A percentile compares a stretch with the other conserved stretches of the same genome.
These are phyloP conservation scores for Plectus sambesii DNA, from an alignment of 1,140 invertebrate genomes.

Conservation along the genomic window DNA sequence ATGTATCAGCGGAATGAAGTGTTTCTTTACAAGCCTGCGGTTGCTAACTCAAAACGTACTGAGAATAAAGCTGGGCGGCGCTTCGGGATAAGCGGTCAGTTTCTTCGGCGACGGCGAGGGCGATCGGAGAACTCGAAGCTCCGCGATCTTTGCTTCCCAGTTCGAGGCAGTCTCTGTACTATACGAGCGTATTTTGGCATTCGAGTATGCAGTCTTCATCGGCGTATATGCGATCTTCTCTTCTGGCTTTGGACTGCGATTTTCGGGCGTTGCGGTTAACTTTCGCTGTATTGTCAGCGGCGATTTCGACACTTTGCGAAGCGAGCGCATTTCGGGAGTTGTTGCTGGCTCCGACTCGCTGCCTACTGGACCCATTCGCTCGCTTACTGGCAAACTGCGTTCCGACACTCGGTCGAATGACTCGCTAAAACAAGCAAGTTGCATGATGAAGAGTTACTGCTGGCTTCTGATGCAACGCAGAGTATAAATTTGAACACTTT, in stretches of 20 bases:
- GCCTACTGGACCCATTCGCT: too few relatives aligned
- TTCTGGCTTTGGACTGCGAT: slow-evolving; percentile 8
- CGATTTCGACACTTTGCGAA: too few relatives aligned
- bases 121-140: slow-evolving; percentile 27
- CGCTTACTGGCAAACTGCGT: too few relatives aligned
- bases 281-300: too few relatives aligned
- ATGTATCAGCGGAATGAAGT: slow-evolving; percentile 62
- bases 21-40: slow-evolving; percentile 19
- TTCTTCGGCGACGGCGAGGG: slow-evolving; percentile 34
- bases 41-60: slow-evolving; percentile 20
- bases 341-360: too few relatives aligned
- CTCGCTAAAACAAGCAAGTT: too few relatives aligned
- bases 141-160: slow-evolving; percentile 33
- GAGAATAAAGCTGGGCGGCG: slow-evolving; percentile 25
- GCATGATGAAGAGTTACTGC: too few relatives aligned
- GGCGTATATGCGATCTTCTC: slow-evolving; percentile 13
- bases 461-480: too few relatives aligned
- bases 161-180: slow-evolving; percentile 32
- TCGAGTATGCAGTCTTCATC: slow-evolving; percentile 5
- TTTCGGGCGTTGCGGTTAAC: too few relatives aligned
- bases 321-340: too few relatives aligned
- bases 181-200: slow-evolving; percentile 19
- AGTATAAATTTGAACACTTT: too few relatives aligned
- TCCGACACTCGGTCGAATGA: too few relatives aligned
- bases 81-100: slow-evolving; percentile 22